These are phyloP conservation scores for Epizoanthus fatuus DNA, from an alignment of 92 coral and sea anemone species.

Conservation along the genomic window DNA sequence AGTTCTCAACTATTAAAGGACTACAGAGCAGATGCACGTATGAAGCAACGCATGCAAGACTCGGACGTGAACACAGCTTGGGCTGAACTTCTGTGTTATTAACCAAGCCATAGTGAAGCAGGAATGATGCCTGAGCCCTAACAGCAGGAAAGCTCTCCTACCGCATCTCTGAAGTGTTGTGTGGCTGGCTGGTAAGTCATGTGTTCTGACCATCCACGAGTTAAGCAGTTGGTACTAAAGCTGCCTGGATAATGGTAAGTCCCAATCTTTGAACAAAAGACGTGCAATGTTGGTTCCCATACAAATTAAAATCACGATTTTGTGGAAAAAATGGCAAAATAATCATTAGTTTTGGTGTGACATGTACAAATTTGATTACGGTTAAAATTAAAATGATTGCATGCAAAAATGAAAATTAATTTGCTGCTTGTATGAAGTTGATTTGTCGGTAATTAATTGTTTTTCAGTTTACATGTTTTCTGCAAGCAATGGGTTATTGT, in stretches of 20 bases:
- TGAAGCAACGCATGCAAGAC: conserved; percentile 9
- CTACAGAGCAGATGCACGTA: conserved; percentile 7
- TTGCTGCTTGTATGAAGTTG: too few species aligned
- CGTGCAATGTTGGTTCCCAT: conserved; percentile 50
- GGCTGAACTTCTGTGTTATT: neutral
- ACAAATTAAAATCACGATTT: neutral
- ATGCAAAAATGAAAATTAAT: too few species aligned
- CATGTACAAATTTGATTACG: too few species aligned
- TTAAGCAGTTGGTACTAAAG: conserved; percentile 14
- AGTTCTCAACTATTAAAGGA: too few species aligned
- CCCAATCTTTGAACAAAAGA: conserved; percentile 53
- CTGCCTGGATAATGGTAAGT: conserved; percentile 49
- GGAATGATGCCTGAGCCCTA: conserved; percentile 14
- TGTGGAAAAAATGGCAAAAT: neutral
- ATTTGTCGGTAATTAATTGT: too few species aligned
- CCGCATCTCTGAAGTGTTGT: conserved; percentile 46
- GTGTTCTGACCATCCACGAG: conserved; percentile 31
- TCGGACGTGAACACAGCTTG: conserved; percentile 6
- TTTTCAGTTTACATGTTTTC: too few species aligned
- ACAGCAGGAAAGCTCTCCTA: conserved; percentile 34
- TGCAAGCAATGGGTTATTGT: too few species aligned
- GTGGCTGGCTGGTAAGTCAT: conserved; percentile 29
- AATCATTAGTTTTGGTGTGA: neutral
- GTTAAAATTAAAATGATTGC: too few species aligned
- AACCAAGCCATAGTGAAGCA: neutral